Conservation (phyloP, 2,888 invertebrate species). For the Hydrotaea cyrtoneurina region DNA sequence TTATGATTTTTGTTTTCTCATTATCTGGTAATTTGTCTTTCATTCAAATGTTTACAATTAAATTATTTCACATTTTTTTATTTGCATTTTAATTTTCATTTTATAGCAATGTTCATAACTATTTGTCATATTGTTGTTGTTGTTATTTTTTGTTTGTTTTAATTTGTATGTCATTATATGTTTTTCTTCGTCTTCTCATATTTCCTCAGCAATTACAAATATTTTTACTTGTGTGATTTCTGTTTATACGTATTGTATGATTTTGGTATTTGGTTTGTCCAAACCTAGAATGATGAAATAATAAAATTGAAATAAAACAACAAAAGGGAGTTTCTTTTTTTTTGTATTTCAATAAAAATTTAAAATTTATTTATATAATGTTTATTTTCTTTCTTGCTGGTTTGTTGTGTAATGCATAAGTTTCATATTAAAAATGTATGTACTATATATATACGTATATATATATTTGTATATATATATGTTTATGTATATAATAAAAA, state of each 20-base stretch:
- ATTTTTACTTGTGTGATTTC: constrained; percentile 36
- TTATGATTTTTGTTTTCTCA: constrained; percentile 55
- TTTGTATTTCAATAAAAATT: constrained; percentile 56
- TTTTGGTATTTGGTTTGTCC: constrained; percentile 42
- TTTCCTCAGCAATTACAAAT: constrained; percentile 48
- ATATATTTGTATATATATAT: constrained; percentile 8
- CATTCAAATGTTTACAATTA: constrained; percentile 67
- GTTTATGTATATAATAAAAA: constrained; percentile 42
- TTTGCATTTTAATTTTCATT: constrained; percentile 60
- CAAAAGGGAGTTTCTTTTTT: not conserved
- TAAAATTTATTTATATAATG: constrained; percentile 65
- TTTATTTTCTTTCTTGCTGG: constrained; percentile 42
- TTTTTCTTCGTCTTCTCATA: not conserved
- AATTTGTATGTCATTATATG: constrained; percentile 38
- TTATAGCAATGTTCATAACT: constrained; percentile 53
- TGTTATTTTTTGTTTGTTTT: constrained; percentile 40
- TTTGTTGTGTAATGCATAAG: constrained; percentile 21
- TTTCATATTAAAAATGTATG: constrained; percentile 21
- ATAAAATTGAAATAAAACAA: constrained; percentile 57
- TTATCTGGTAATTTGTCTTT: constrained; percentile 61
- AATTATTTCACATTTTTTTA: constrained; percentile 68
- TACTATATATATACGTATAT: constrained; percentile 19
- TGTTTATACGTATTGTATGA: constrained; percentile 54
- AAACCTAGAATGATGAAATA: constrained; percentile 36
- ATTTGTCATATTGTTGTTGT: constrained; percentile 37